Percentiles rank a stretch among this genome's conserved stretches.
These are phyloP conservation scores for Calameuta idolon DNA, from an alignment of 2,888 invertebrate genomes.

Conservation along the genomic window DNA sequence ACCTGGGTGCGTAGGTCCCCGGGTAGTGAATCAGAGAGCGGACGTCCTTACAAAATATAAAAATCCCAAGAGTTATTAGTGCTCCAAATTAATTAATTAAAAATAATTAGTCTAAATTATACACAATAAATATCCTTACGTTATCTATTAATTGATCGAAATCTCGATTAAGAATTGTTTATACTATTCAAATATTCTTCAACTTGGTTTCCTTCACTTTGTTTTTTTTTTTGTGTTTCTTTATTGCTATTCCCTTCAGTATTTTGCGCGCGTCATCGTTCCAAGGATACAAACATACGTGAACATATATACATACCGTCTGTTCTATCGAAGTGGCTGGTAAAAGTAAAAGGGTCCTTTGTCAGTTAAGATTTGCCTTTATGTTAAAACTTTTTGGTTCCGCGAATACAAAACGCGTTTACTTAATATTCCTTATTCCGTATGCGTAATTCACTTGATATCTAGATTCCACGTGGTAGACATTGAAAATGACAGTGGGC, in stretches of 20 bases:
- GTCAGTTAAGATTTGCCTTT: not conserved
- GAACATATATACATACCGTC: not conserved
- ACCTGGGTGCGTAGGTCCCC: constrained; percentile 19
- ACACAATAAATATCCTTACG: not conserved
- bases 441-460: not conserved
- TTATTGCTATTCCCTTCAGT: not conserved
- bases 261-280: not conserved
- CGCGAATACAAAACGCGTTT: not conserved
- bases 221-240: not conserved
- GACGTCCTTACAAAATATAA: not conserved
- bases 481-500: not conserved
- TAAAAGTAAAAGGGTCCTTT: not conserved
- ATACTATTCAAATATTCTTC: not conserved
- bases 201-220: not conserved
- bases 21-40: constrained; percentile 16
- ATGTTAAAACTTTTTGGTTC: not conserved
- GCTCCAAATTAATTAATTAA: not conserved
- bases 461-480: not conserved
- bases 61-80: not conserved
- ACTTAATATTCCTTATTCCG: not conserved
- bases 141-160: not conserved
- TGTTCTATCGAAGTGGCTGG: not conserved
- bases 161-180: not conserved
- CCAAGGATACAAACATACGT: not conserved
- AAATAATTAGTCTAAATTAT: not conserved